Evolutionary conservation across 2,888 invertebrate species (phyloP), one percentile per base, ranked within the genome.

Genomic region (Cartodere bifasciata): DNA sequence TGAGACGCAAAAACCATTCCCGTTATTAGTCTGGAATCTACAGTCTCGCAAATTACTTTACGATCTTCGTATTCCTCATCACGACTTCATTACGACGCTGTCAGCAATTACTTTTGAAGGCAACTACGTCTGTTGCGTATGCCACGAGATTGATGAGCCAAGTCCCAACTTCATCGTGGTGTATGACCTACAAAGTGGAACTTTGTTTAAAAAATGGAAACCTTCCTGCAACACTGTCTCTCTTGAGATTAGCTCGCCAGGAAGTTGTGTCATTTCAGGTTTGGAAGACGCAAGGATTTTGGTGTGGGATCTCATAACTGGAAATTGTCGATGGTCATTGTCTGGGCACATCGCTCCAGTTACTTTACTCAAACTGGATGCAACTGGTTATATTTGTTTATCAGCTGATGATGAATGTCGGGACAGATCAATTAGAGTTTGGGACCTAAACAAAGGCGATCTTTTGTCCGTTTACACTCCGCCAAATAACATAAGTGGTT

Each of bases 1-100:
- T 57, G 88, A 88, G 64, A 87, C 87, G 2, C 87, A 88, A 59
- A 88, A 87, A 55, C 88, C 88, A 11, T 88, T 87, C 58, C 87
- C 87, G 0, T 62, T 90, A 40, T 69, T 90, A 24, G 88, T 90
- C 17, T 90, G 88, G 88, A 85, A 86, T 47, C 64, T 90, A 40
- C 72, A 81, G 22, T 83, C 84, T 12, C 69, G 83, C 32, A 87
- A 87, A 56, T 64, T 90, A 39, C 66, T 87, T 12, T 86, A 88
- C 53, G 88, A 90, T 59, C 67, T 90, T 41, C 67, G 88, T 44
- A 86, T 90, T 55, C 81, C 84, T 2, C 85, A 86, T 52, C 88
- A 90, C 51, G 87, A 88, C 62, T 88, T 88, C 55, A 64, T 85
- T 40, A 87, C 88, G 3, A 72, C 76, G 3, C 67, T 86, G 41